These are phyloP conservation scores for Lacanobia wlatinum DNA, from an alignment of 2,888 invertebrate species.

Conservation along the genomic window DNA sequence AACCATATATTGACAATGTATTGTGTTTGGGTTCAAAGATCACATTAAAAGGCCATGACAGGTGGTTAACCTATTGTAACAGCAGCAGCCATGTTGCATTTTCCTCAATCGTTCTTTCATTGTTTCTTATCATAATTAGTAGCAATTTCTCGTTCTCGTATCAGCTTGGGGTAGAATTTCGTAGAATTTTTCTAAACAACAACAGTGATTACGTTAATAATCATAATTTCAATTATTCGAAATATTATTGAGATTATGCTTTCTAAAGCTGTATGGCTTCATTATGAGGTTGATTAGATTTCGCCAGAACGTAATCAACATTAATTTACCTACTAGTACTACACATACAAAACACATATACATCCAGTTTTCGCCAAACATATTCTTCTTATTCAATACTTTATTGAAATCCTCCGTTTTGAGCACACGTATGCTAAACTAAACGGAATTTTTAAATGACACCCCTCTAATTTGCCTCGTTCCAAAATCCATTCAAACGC, in stretches of 20 bases:
- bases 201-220: conserved; percentile 8
- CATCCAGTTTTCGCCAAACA: no score
- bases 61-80: conserved; percentile 25
- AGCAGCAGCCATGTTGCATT: conserved; percentile 12
- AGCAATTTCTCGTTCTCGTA: conserved; percentile 1
- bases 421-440: neutral
- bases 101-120: conserved; percentile 24
- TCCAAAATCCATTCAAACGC: conserved; percentile 33
- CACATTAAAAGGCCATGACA: conserved; percentile 13
- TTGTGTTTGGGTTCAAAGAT: conserved; percentile 35
- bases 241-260: conserved; percentile 20
- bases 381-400: no score
- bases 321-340: no score
- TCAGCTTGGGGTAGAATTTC: neutral
- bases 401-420: neutral
- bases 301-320: no score
- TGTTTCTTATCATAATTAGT: conserved; percentile 13
- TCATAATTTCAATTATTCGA: conserved; percentile 11
- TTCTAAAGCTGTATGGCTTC: conserved; percentile 14
- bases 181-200: neutral
- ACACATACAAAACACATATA: no score
- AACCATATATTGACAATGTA: conserved; percentile 15
- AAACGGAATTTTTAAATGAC: neutral
- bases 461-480: conserved; percentile 2
- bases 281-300: conserved; percentile 17